These are phyloP conservation scores for Amiota communis DNA, from an alignment of 2,888 invertebrate species.

Conservation along the genomic window DNA sequence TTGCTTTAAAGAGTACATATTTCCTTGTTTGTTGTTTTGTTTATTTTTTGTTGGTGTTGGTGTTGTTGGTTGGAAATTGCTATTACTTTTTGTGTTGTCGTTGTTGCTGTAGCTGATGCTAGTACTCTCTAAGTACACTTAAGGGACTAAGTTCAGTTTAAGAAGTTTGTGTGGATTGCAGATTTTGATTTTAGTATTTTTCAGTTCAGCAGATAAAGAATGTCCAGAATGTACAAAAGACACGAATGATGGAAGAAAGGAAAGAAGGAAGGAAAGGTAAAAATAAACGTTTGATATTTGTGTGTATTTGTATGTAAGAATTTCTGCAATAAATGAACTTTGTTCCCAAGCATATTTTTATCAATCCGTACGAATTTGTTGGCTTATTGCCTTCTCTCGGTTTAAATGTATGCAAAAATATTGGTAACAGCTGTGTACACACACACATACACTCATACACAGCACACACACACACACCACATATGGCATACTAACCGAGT, in stretches of 20 bases:
- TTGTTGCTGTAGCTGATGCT: not conserved
- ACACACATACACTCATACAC: not conserved
- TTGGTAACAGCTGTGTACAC: conserved; percentile 19
- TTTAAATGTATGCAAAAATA: conserved; percentile 10
- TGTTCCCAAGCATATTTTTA: conserved; percentile 2
- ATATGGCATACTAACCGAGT: not conserved
- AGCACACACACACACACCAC: not conserved
- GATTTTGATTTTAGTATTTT: not conserved
- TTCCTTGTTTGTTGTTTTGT: not conserved
- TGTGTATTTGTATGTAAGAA: no score
- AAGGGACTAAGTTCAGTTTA: conserved; percentile 5
- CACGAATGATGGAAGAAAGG: no score
- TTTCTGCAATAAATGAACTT: conserved; percentile 11
- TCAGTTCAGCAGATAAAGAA: not conserved
- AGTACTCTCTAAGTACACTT: conserved; percentile 15
- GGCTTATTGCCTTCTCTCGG: conserved; percentile 5
- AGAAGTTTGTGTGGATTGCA: not conserved
- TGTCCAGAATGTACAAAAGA: no score
- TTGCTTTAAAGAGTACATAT: not conserved
- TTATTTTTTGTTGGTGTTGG: not conserved
- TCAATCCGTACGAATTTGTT: not conserved
- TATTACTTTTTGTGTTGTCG: not conserved
- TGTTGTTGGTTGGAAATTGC: not conserved
- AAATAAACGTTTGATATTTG: no score
- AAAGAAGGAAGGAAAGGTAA: no score